These are phyloP conservation scores for Nymphicus hollandicus DNA, from an alignment of 2,113 vertebrate genomes.

Conservation along the genomic window DNA sequence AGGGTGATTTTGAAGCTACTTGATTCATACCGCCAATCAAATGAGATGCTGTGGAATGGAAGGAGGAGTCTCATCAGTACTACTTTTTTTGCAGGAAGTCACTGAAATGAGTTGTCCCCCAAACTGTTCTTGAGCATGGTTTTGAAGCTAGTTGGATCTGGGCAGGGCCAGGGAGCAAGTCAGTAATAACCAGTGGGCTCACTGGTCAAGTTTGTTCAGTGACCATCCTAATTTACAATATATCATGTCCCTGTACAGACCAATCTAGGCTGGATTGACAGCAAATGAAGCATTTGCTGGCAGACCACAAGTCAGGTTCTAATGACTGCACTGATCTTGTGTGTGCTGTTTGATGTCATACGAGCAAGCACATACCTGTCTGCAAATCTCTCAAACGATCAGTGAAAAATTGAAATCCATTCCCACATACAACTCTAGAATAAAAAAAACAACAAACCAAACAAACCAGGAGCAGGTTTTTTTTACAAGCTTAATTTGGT, in stretches of 20 bases:
- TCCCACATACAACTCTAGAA: not conserved
- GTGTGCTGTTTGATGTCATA: not conserved
- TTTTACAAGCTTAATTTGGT: not conserved
- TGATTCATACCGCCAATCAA: not conserved
- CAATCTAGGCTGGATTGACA: not conserved
- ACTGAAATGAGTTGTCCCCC: not conserved
- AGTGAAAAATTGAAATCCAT: not conserved
- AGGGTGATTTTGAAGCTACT: not conserved
- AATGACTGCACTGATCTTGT: rapidly evolving
- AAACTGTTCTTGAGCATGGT: not conserved
- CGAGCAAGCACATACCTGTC: not conserved
- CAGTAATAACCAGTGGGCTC: not conserved
- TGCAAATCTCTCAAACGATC: not conserved
- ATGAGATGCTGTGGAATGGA: not conserved
- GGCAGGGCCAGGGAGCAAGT: not conserved
- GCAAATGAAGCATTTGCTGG: not conserved
- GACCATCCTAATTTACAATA: not conserved
- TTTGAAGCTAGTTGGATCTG: not conserved
- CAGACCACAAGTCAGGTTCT: not conserved
- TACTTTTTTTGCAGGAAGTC: not conserved
- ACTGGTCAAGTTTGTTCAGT: not conserved
- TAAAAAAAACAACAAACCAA: not conserved
- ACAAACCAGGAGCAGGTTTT: not conserved
- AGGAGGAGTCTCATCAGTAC: not conserved
- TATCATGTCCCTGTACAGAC: not conserved